Percentiles rank a stretch among this genome's conserved stretches.
Evolutionary conservation across 2,797 vertebrate species (phyloP).

Genomic region (Octomys mimax): DNA sequence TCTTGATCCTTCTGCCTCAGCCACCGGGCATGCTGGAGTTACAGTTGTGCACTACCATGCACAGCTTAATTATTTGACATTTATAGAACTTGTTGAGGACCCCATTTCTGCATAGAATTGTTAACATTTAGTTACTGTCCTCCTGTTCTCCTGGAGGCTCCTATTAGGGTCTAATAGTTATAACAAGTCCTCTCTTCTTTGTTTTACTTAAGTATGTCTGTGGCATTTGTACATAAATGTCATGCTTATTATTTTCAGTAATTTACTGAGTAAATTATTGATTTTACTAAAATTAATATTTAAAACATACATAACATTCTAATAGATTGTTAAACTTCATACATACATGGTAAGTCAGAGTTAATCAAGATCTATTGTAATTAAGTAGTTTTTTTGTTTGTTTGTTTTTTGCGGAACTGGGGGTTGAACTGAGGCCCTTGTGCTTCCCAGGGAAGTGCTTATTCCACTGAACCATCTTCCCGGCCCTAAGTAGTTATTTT

Average conservation of each 20-base stretch:
- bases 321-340: not conserved
- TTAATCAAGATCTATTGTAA: not conserved
- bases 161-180: not conserved
- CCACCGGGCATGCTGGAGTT: not conserved
- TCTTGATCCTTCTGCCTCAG: not conserved
- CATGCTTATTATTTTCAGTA: constrained; percentile 2
- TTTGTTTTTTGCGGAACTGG: no score
- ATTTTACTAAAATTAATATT: constrained; percentile 18
- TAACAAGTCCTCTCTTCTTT: not conserved
- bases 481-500: not conserved
- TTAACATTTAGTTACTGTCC: not conserved
- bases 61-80: not conserved
- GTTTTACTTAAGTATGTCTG: not conserved
- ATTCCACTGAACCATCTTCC: no score
- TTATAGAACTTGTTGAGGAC: not conserved
- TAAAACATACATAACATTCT: constrained; percentile 23
- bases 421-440: no score
- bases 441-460: no score
- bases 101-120: not conserved
- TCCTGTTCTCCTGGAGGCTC: not conserved
- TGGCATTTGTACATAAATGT: constrained; percentile 14
- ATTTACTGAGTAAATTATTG: constrained; percentile 45
- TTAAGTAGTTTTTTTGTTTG: not conserved
- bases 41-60: not conserved
- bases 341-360: not conserved